Percentiles rank a stretch among this genome's conserved stretches.
These are phyloP conservation scores for Eupithecia subfuscata DNA, from an alignment of 2,888 invertebrate species.

Conservation along the genomic window DNA sequence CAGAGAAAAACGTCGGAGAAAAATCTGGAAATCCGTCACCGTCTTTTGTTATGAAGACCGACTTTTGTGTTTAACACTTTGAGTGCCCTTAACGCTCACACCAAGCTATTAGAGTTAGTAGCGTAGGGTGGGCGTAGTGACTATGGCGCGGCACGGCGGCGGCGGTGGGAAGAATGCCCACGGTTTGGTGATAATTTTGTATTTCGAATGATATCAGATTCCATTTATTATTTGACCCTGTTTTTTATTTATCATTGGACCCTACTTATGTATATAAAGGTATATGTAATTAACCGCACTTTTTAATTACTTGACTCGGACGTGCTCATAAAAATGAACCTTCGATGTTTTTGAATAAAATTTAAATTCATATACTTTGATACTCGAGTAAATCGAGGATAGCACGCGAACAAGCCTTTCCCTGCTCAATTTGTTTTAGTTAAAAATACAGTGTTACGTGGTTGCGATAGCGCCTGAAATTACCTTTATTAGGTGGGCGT, in stretches of 20 bases:
- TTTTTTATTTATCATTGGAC: neutral
- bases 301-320: conserved; percentile 16
- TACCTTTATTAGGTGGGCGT: conserved; percentile 10
- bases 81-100: too few relatives aligned
- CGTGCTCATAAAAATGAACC: conserved; percentile 29
- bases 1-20: too few relatives aligned
- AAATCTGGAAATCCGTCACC: too few relatives aligned
- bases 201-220: neutral
- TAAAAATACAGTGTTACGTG: conserved; percentile 57
- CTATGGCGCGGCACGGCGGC: too few relatives aligned
- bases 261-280: neutral
- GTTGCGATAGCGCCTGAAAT: conserved; percentile 34
- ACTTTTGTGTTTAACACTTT: too few relatives aligned
- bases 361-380: conserved; percentile 49
- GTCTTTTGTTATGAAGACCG: too few relatives aligned
- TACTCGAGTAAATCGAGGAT: conserved; percentile 58
- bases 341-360: conserved; percentile 43
- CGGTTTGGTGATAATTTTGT: neutral
- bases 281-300: conserved; percentile 15
- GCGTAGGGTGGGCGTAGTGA: too few relatives aligned
- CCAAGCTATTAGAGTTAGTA: too few relatives aligned
- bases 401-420: conserved; percentile 60
- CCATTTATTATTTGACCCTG: neutral
- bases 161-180: neutral
- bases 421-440: conserved; percentile 61